Evolutionary conservation across 2,113 vertebrate genomes (phyloP), one percentile per base, ranked within the genome.

Genomic region (Hepsetus odoe): DNA sequence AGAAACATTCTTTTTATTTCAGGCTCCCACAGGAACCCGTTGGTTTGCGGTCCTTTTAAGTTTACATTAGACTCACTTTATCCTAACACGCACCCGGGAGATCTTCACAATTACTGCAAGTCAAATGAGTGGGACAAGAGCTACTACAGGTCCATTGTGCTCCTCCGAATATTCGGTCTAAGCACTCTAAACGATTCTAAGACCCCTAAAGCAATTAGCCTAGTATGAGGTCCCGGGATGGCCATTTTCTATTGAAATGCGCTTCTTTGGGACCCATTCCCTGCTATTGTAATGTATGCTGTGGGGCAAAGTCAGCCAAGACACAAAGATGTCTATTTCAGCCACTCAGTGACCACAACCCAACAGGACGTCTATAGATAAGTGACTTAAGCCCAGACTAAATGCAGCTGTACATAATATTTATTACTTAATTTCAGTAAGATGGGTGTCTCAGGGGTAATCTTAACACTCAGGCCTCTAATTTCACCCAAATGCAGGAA

Each of bases 261-360:
- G 40, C 10, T 56, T 30, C 61, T 20, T 59, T 73, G 65, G 46
- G 64, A 55, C 53, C 69, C 59, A 59, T 44, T 67, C 42, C 6
- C 2, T 76, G 51, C 67, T 51, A 61, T 83, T 80, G 81, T 80
- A 30, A 76, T 80, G 77, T 35, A 80, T 80, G 66, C 14, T 53
- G 53, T 10, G 3, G 55, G 64, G 32, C 28, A 61, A 77, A 51
- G 42, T 71, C 46, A 44, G 16, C 42, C 2, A 72, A 65, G 22
- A 28, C 66, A 76, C 72, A 83, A 75, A 65, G 49, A 56, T 26
- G 4, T 32, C 61, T 55, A 49, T 72, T 61, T 71, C 76, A 42
- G 2, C 20, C 4, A 14, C n/a, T 26, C 53, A 49, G 10, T 40
- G 28, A 79, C n/a, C 49, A 20, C 32, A 35, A 71, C 38, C 55